Base-by-base conservation (phyloP, 2,888 invertebrate genomes). In the Apamea monoglypha region DNA sequence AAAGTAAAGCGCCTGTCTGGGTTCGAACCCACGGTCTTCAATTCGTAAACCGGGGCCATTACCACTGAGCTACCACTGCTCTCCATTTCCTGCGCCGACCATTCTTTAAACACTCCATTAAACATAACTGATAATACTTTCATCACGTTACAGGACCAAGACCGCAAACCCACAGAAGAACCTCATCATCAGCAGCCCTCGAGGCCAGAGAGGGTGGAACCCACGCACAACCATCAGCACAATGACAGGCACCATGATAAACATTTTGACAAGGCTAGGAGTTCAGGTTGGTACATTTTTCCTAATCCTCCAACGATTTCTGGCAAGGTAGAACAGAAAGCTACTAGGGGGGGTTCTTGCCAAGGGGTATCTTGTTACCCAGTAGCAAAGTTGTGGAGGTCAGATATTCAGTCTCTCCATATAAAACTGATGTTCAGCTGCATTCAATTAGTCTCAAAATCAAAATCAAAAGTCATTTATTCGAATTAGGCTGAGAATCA, bases 131-230 rank as follows among this genome's bases (percentile, higher is more conserved):
- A 85, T 10, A 0, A 12, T 0, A 7, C n/a, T 16, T 4, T 61
- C 40, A n/a, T 69, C 10, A 59, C 25, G 21, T 94, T 95, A 14
- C 95, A 96, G 96, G 96, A 96, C 75, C 96, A 96, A 81, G 96
- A 96, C 64, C 92, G 95, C 47, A 94, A 95, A 53, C 96, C 96
- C 0, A 93, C 92, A 1, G 96, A 96, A 86, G 96, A 95, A 79
- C 88, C 84, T 1, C 89, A 85, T 59, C 90, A 85, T 81, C 93
- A 91, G 6, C 88, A 76, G 8, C 86, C 78, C 29, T 69, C 91
- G 25, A 92, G 89, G 83, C 89, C 91, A 61, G 93, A 95, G 87
- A 94, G 91, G 88, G 89, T 94, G 89, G 96, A 96, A 81, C 89
- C 91, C 1, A 86, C 91, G 32, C 92, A 91, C 84, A 94, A 96